Evolutionary conservation across 2,797 vertebrate species (phyloP), one percentile per base, ranked within the genome.

Genomic region (Remorina albescens): DNA sequence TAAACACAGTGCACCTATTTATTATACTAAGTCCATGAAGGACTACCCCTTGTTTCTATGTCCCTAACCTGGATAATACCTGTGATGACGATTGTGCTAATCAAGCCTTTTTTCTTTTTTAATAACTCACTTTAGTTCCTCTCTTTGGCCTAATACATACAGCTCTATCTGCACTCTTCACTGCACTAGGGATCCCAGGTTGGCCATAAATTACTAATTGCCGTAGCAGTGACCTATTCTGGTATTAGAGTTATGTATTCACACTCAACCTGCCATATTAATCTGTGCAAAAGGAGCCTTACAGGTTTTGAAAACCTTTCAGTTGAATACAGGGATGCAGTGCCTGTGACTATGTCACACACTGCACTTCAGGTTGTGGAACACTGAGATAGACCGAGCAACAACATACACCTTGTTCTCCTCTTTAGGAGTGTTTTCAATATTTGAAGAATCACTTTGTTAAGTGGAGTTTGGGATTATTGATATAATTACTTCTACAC

Each of bases 1-100:
- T 89, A 86, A 85, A 74, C 83, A 77, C 63, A 76, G 39, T 15
- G 6, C 63, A 55, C 44, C 58, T 64, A 25, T 64, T 76, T 60
- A 18, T 30, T 63, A 26, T 26, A 42, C 49, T 58, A 37, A 44
- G 36, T 51, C 16, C 21, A 54, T 23, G 37, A 75, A 64, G 75
- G 26, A 36, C 39, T 42, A 21, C 25, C 16, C 44, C 58, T 42
- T 61, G 4, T 71, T 71, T 73, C 60, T 32, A 57, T 42, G 21
- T 36, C 23, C 61, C 47, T 66, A 44, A 81, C 75, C 37, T 30
- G 44, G 34, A 68, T 62, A 51, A 42, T 50, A 46, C 42, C 16
- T 49, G 28, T 55, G 25, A n/a, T 60, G 39, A 78, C 80, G 64
- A 71, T 78, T 71, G 34, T 21, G 47, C 41, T 65, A 61, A 76